Evolutionary conservation across 2,797 vertebrate genomes (phyloP).

Genomic region (Onychomys arenicola): DNA sequence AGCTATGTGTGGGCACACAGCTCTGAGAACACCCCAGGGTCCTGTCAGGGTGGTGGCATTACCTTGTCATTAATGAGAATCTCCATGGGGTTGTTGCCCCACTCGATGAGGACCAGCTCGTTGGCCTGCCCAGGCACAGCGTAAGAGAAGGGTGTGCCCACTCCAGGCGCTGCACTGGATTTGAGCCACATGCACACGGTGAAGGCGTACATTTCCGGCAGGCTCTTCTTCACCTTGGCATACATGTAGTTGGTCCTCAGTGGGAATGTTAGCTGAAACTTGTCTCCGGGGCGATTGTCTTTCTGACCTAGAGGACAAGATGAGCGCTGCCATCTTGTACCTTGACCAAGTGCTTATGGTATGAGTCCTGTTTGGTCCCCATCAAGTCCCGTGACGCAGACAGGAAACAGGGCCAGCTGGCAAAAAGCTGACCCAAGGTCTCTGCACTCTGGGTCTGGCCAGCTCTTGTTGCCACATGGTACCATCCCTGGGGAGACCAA

Average conservation of each 20-base stretch:
- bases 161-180: conserved; percentile 95
- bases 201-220: conserved; percentile 99
- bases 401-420: background rate
- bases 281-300: conserved; percentile 93
- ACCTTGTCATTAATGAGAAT: conserved; percentile 99
- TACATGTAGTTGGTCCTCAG: conserved; percentile 99
- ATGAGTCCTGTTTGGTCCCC: background rate
- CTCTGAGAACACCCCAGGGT: background rate
- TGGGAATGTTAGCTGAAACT: conserved; percentile 97
- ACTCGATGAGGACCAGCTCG: conserved; percentile 97
- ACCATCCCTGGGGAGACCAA: background rate
- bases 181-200: conserved; percentile 98
- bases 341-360: background rate
- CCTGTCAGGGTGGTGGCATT: background rate
- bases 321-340: background rate
- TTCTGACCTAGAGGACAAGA: conserved; percentile 91
- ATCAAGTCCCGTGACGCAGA: background rate
- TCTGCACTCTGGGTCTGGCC: background rate
- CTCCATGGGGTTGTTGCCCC: conserved; percentile 99
- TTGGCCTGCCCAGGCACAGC: conserved; percentile 96
- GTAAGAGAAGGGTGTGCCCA: conserved; percentile 98
- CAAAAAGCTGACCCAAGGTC: background rate
- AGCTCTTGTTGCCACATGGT: background rate
- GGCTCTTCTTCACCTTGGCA: conserved; percentile 95
- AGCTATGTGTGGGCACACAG: background rate